Percentiles rank a stretch among this genome's conserved stretches.
Conservation (phyloP, 2,888 invertebrate species). For the Leptogaster cylindrica region DNA sequence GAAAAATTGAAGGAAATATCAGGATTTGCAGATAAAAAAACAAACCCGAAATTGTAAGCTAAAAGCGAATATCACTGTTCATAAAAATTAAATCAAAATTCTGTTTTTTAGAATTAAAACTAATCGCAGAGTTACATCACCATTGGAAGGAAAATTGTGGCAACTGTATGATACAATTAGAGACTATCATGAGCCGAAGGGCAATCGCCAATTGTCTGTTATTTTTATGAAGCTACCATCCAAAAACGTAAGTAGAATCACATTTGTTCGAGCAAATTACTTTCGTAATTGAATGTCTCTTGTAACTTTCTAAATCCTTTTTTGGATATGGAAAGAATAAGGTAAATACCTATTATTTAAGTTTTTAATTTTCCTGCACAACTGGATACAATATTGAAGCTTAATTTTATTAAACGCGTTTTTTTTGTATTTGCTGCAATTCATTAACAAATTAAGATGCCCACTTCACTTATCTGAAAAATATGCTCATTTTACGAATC, state of each 20-base stretch:
- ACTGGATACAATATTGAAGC: too few species aligned
- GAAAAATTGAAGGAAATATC: constrained; percentile 81
- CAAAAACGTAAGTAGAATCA: constrained; percentile 68
- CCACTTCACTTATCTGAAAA: too few species aligned
- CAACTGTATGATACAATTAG: constrained; percentile 87
- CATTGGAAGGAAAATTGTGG: constrained; percentile 78
- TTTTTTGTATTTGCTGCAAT: too few species aligned
- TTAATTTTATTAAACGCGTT: constrained; percentile 5
- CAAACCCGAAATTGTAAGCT: constrained; percentile 56
- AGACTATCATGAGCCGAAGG: constrained; percentile 85
- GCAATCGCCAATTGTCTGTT: constrained; percentile 85
- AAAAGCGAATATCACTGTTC: background rate
- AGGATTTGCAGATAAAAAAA: constrained; percentile 63
- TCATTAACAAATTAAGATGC: too few species aligned
- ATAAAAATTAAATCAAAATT: background rate
- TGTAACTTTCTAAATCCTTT: constrained; percentile 45
- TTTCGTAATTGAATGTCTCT: constrained; percentile 37
- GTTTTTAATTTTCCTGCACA: constrained; percentile 13
- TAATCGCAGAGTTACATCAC: constrained; percentile 53
- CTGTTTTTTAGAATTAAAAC: constrained; percentile 7
- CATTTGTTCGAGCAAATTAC: background rate
- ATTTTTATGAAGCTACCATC: constrained; percentile 96
- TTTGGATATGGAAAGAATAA: constrained; percentile 50
- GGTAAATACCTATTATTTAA: constrained; percentile 47
- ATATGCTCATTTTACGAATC: too few species aligned